A percentile compares a stretch with the other conserved stretches of the same genome.
These are phyloP conservation scores for Saturnia pavonia DNA, from an alignment of 2,888 invertebrate species.

Conservation along the genomic window DNA sequence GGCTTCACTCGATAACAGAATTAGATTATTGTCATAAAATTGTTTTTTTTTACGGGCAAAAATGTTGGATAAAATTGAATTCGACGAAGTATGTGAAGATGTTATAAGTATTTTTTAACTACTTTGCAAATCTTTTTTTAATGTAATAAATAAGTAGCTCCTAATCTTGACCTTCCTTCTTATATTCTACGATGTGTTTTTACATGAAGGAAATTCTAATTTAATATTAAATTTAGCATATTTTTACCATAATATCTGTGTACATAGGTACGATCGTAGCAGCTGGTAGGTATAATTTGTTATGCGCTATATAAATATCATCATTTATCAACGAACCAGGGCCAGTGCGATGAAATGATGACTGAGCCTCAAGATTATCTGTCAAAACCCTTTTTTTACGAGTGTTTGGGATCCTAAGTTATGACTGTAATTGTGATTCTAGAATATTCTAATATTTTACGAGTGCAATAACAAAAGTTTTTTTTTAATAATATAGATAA, in stretches of 20 bases:
- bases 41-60: background rate
- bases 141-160: background rate
- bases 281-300: background rate
- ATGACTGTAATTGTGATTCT: background rate
- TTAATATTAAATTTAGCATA: background rate
- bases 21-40: background rate
- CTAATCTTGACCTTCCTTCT: background rate
- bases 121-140: background rate
- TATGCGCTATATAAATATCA: constrained; percentile 24
- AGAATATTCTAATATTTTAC: constrained; percentile 5
- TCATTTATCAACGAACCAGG: constrained; percentile 25
- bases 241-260: background rate
- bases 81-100: background rate
- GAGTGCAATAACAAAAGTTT: background rate
- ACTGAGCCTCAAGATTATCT: constrained; percentile 23
- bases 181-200: background rate
- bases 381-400: constrained; percentile 23
- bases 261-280: background rate
- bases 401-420: constrained; percentile 19
- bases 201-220: background rate
- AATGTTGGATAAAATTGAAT: too few species aligned
- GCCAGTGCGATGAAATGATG: constrained; percentile 29
- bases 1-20: background rate
- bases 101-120: background rate
- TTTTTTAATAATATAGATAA: too few species aligned